Percentiles rank a stretch among this genome's conserved stretches.
Conservation (phyloP, 2,888 invertebrate species). For the Boloria selene region DNA sequence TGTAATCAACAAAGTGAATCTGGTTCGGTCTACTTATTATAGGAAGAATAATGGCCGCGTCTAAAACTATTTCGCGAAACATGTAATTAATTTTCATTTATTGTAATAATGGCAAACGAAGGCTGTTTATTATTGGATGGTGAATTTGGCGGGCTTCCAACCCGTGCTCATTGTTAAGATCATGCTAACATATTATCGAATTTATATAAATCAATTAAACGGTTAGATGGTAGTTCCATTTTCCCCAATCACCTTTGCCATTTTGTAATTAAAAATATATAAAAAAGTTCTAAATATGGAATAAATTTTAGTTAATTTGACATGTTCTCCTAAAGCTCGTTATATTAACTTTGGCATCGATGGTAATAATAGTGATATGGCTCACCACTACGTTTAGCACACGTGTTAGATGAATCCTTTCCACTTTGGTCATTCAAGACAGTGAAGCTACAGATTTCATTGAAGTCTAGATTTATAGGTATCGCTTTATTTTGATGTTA, state of each 20-base stretch:
- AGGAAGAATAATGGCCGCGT: slow-evolving; percentile 26
- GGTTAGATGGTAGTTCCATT: no score
- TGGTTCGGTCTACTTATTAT: slow-evolving; percentile 18
- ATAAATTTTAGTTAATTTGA: slow-evolving; percentile 25
- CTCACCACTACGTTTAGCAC: not conserved
- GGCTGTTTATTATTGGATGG: slow-evolving; percentile 49
- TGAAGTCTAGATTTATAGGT: slow-evolving; percentile 23
- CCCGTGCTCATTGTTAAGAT: slow-evolving; percentile 48
- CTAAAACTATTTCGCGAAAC: slow-evolving; percentile 34
- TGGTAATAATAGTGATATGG: no score
- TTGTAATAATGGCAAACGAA: slow-evolving; percentile 47
- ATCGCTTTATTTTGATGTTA: slow-evolving; percentile 13
- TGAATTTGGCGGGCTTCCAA: slow-evolving; percentile 48
- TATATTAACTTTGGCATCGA: no score
- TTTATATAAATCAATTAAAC: slow-evolving; percentile 44
- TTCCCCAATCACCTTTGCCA: no score
- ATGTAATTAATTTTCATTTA: slow-evolving; percentile 45
- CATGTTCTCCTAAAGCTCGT: no score
- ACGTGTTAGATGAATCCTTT: no score
- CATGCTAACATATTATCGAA: slow-evolving; percentile 45
- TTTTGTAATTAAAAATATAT: not conserved
- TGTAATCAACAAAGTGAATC: slow-evolving; percentile 20
- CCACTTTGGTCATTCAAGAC: slow-evolving; percentile 15
- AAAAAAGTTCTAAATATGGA: no score
- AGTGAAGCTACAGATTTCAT: slow-evolving; percentile 14